Base-by-base conservation (phyloP, 1,140 invertebrate genomes). In the Hermatobates lingyangjiaoensis region DNA sequence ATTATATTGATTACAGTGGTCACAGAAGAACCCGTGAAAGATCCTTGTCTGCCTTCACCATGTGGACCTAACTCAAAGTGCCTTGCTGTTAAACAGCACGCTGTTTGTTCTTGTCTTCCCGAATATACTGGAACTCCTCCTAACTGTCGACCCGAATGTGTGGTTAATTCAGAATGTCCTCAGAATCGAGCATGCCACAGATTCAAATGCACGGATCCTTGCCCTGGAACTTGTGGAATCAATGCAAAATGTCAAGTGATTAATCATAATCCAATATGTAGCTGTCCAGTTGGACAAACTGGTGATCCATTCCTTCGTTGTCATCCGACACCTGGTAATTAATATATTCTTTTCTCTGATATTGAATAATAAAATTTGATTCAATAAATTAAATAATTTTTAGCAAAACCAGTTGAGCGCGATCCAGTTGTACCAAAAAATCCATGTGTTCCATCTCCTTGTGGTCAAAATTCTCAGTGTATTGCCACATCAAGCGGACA, bases 381-480 rank as follows among this genome's bases (percentile, higher is more conserved):
- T 7, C 7, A 34, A 34, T 10, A 34, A 10, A 34, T 34, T 34
- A 10, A 34, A 10, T 34, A 34, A 10, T 34, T 34, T 34, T 10
- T 34, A 10, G 30, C n/a, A 42, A 5, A 4, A 18, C 21, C 18
- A 42, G 39, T 20, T 18, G 39, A 42, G 21, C 14, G 21, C 5
- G 18, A 18, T 42, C 39, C 39, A 12, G 39, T 18, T 18, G 14
- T 20, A 42, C 39, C 39, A 12, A 42, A 20, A 12, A 62, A 64
- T 46, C 68, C 71, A 4, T 74, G 72, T 52, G 54, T 66, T n/a
- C 72, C 70, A 54, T 73, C 79, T 23, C 76, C 77, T 1, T 87
- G 84, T 63, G 84, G 83, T 38, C 68, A 74, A 5, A 85, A 83
- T 60, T 70, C 83, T 0, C 64, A 77, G 57, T 87, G 84, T 59